Conservation (phyloP, 2,113 vertebrate genomes). For the Corvus moneduloides region DNA sequence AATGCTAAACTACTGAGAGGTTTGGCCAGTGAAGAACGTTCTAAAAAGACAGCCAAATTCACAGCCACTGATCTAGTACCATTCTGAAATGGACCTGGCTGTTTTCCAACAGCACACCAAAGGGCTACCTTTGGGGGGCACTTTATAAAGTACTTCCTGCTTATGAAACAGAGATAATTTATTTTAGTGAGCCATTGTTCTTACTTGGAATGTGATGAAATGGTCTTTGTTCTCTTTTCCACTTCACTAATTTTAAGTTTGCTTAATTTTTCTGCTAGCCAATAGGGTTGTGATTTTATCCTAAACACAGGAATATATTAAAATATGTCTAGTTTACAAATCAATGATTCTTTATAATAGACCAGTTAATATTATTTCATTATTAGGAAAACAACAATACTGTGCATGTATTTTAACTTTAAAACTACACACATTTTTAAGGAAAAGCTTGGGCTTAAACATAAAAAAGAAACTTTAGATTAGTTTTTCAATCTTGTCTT, state of each 20-base stretch:
- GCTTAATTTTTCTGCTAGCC: background rate
- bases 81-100: background rate
- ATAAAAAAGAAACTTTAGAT: background rate
- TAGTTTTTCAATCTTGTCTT: background rate
- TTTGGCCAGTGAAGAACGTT: background rate
- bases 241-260: background rate
- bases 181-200: background rate
- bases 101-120: background rate
- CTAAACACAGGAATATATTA: background rate
- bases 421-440: background rate
- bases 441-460: background rate
- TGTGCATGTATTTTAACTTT: background rate
- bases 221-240: background rate
- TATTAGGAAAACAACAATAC: background rate
- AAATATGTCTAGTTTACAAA: background rate
- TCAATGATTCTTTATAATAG: background rate
- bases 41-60: background rate
- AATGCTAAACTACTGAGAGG: background rate
- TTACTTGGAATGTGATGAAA: background rate
- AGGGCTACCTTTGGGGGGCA: background rate
- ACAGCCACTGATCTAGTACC: background rate
- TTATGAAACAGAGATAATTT: background rate
- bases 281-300: background rate
- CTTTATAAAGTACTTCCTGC: background rate
- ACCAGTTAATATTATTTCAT: background rate